These are phyloP conservation scores for Acrobasis repandana DNA, from an alignment of 2,888 invertebrate genomes.

Conservation along the genomic window DNA sequence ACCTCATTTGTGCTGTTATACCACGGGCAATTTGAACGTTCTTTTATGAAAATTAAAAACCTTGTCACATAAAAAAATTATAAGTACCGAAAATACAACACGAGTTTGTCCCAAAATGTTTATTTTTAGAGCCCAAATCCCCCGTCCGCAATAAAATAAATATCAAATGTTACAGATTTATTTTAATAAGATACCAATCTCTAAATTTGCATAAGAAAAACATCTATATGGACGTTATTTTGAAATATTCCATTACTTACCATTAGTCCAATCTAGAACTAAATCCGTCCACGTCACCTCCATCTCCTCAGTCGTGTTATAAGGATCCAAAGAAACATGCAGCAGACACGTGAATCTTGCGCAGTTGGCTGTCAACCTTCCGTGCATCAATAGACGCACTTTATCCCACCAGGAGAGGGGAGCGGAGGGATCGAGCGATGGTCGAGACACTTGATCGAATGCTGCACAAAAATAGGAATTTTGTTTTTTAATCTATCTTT, in stretches of 20 bases:
- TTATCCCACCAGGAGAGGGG: conserved; percentile 99
- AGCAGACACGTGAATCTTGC: conserved; percentile 94
- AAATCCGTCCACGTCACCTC: conserved; percentile 97
- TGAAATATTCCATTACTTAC: conserved; percentile 48
- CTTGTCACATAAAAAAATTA: no score
- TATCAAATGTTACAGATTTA: no score
- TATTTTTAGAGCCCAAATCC: no score
- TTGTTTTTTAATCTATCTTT: neutral
- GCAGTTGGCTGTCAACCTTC: conserved; percentile 93
- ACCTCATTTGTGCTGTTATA: no score
- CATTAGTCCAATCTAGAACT: conserved; percentile 98
- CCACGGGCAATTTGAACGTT: no score
- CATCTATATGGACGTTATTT: no score
- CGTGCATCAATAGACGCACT: conserved; percentile 95
- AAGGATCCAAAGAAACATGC: conserved; percentile 98
- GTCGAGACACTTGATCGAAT: conserved; percentile 93
- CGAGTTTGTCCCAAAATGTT: no score
- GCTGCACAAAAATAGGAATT: conserved; percentile 60
- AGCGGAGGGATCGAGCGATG: conserved; percentile 96
- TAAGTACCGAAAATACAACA: no score
- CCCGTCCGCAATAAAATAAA: no score
- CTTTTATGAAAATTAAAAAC: no score
- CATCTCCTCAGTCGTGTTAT: conserved; percentile 99
- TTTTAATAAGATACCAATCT: no score
- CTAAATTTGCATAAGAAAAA: no score